A percentile compares a stretch with the other conserved stretches of the same genome.
Conservation (phyloP, 2,797 vertebrate species). For the Sphaeramia orbicularis region DNA sequence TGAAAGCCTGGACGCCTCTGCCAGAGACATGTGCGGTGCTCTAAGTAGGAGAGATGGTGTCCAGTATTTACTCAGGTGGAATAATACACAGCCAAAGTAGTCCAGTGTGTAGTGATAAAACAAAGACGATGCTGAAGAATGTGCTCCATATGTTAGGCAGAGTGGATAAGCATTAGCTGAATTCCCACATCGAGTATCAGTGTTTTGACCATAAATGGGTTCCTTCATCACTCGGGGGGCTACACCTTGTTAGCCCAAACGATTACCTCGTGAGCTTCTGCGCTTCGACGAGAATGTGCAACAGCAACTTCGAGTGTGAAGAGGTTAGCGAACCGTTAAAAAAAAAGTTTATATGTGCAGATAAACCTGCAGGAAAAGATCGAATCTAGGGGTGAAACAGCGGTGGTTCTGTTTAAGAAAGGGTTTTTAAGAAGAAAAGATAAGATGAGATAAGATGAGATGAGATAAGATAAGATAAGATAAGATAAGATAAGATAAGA, state of each 20-base stretch:
- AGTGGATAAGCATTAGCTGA: slow-evolving; percentile 56
- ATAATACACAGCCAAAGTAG: slow-evolving; percentile 87
- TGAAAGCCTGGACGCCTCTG: slow-evolving; percentile 43
- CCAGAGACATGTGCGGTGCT: slow-evolving; percentile 74
- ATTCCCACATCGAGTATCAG: slow-evolving; percentile 77
- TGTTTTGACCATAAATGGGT: slow-evolving; percentile 82
- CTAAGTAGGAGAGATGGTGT: slow-evolving; percentile 85
- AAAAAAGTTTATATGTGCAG: no score
- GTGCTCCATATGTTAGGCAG: slow-evolving; percentile 84
- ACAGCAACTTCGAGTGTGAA: slow-evolving; percentile 2
- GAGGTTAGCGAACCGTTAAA: no score
- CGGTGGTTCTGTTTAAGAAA: no score
- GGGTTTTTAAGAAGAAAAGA: no score
- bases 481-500: no score
- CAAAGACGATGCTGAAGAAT: slow-evolving; percentile 92
- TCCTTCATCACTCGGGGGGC: slow-evolving; percentile 17
- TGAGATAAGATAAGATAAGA: no score
- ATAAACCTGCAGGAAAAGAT: neutral
- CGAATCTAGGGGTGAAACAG: no score
- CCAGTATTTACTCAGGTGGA: slow-evolving; percentile 96
- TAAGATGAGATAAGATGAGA: no score
- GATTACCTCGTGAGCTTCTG: slow-evolving; percentile 18
- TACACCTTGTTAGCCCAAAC: slow-evolving; percentile 27
- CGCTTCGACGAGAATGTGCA: slow-evolving; percentile 12
- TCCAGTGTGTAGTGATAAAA: slow-evolving; percentile 89